Base-by-base conservation (phyloP, 2,888 invertebrate species). In the Apamea crenata region DNA sequence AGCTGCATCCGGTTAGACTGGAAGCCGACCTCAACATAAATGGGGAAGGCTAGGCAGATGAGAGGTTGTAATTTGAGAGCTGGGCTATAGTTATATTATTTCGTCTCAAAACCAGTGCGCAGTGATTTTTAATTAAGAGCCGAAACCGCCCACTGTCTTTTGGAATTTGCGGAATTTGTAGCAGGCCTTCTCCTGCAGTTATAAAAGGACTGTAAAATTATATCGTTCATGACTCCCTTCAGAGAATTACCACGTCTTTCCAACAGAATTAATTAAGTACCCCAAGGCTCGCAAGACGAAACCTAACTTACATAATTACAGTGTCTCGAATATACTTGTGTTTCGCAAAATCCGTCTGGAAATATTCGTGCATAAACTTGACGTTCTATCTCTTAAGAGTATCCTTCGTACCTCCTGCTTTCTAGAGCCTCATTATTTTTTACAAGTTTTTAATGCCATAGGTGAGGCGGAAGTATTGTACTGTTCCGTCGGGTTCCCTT, bases 401-500 rank as follows among this genome's bases (percentile, higher is more conserved):
- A 63, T 77, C 36, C 66, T 73, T 69, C 32, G 18, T 70, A 63
- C 21, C 65, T 73, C 53, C 36, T 69, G 67, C 56, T 53, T 29
- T 76, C 18, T 40, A 75, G 74, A 80, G 63, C 50, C 68, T 80
- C 78, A 77, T 86, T 82, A 84, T 81, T 67, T 80, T 83, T 72
- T 50, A 76, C 40, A 81, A 84, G 59, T 79, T 81, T 56, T n/a
- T 56, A 88, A 89, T 78, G 77, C 80, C 84, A 88, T 76, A 79
- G 86, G 82, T 86, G 47, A 83, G 67, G n/a, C 21, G 65, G 29
- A 1, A 50, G 81, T 47, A 40, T 25, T 36, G 25, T 65, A 25
- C 63, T 63, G 82, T 63, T 40, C 63, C 4, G 25, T n/a, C n/a
- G 53, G 65, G 44, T 53, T 72, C 8, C 40, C 59, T 86, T 84